A percentile compares a stretch with the other conserved stretches of the same genome.
Conservation (phyloP, 1,140 invertebrate genomes). For the Coelopa frigida region DNA sequence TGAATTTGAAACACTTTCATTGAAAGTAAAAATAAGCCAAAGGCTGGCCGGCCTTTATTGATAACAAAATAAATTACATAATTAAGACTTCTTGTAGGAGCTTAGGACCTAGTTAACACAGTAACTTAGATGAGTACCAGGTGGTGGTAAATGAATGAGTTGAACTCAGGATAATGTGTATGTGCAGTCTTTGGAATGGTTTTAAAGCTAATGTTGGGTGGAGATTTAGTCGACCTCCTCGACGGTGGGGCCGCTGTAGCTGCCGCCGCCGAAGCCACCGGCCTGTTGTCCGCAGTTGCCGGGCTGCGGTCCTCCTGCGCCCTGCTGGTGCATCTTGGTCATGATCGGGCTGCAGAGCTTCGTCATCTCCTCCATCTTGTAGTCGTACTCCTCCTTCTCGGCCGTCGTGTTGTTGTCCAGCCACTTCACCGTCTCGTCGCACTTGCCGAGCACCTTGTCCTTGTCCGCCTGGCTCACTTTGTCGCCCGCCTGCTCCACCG, state of each 20-base stretch:
- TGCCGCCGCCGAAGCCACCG: conserved; percentile 31
- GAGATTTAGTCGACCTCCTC: conserved; percentile 31
- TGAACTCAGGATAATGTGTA: too few relatives aligned
- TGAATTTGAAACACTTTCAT: too few relatives aligned
- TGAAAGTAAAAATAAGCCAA: too few relatives aligned
- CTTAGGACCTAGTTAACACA: too few relatives aligned
- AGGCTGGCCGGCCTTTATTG: too few relatives aligned
- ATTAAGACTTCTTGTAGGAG: too few relatives aligned
- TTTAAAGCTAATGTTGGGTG: background rate
- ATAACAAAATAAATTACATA: too few relatives aligned
- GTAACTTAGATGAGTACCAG: too few relatives aligned
- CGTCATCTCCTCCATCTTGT: conserved; percentile 51
- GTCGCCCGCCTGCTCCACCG: conserved; percentile 49
- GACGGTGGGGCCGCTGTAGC: conserved; percentile 21
- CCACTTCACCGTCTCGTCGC: conserved; percentile 53
- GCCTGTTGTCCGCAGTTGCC: conserved; percentile 31
- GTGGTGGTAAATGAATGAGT: too few relatives aligned
- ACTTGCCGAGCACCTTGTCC: conserved; percentile 53
- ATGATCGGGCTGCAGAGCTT: conserved; percentile 52
- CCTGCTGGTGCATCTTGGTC: conserved; percentile 47
- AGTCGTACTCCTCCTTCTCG: conserved; percentile 58
- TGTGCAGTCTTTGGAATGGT: background rate
- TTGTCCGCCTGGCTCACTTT: conserved; percentile 57
- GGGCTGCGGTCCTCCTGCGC: conserved; percentile 1
- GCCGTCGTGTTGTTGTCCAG: conserved; percentile 56